Evolutionary conservation across 2,797 vertebrate genomes (phyloP).

Genomic region (Uromys caudimaculatus): DNA sequence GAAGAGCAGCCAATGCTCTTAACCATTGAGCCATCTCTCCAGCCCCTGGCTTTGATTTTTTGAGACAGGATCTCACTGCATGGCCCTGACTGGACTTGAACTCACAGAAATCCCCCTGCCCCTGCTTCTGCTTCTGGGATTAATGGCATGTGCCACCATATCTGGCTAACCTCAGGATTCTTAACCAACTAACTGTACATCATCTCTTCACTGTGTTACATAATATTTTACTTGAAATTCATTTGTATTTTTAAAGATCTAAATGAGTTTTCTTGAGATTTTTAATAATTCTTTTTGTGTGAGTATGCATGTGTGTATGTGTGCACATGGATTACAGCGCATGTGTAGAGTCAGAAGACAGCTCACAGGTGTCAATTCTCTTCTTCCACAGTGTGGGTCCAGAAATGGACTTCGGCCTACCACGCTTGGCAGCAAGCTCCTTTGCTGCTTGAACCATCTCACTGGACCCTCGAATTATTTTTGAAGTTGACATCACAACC

Average conservation of each 20-base stretch:
- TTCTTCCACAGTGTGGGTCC: neutral
- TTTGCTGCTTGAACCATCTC: neutral
- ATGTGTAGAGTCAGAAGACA: too few relatives aligned
- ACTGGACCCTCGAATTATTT: neutral
- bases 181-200: neutral
- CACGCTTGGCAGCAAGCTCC: neutral
- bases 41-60: neutral
- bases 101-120: neutral
- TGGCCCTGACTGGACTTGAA: neutral
- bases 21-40: neutral
- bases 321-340: neutral
- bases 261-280: neutral
- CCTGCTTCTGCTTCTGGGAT: neutral
- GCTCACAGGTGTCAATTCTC: neutral
- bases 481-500: slow-evolving; percentile 20
- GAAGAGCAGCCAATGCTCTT: neutral
- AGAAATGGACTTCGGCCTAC: neutral
- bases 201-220: neutral
- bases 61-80: neutral
- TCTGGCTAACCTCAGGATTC: neutral
- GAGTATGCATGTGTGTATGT: neutral
- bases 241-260: slow-evolving; percentile 26
- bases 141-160: neutral
- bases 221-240: slow-evolving; percentile 13
- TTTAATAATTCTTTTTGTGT: neutral